Evolutionary conservation across 1,140 invertebrate species (phyloP), one percentile per base, ranked within the genome.

Genomic region (Mesaphorura yosii): DNA sequence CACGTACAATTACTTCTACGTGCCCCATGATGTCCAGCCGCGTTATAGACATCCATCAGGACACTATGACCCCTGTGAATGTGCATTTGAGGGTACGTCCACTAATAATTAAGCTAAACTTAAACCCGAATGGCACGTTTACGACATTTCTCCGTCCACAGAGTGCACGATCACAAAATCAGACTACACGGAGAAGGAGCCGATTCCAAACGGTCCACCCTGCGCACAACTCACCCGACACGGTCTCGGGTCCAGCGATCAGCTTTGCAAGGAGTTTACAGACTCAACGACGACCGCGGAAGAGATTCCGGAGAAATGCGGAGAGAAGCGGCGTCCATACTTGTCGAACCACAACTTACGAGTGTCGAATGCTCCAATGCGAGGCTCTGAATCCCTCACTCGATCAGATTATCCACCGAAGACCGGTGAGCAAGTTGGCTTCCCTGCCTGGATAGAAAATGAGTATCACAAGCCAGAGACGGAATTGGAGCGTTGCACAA

Each of bases 131-230:
- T 25, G 3, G n/a, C 20, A 26, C 29, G 39, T 2, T 2, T 48
- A 25, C 6, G 1, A 19, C 5, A 2, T 44, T 37, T 52, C 10
- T 2, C 20, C n/a, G 5, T 15, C 19, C 42, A 7, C 10, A 58
- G 55, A 45, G 19, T 49, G 48, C 5, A 59, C 52, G 3, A 52
- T 48, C 6, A 51, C 53, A 2, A 40, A 51, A 41, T n/a, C 48
- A 6, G 58, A 59, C 44, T 59, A 46, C 25, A n/a, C 46, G 3
- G 39, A n/a, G 3, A 59, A 56, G 38, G 39, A 51, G 6, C 46
- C 53, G 14, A 52, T 56, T 39, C 58, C 53, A 39, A 59, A 55
- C 41, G 53, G 58, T 15, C 58, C 58, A n/a, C 26, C 49, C 12
- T 38, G 25, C 12, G 37, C 58, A 4, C 12, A 47, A 1, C 31